Evolutionary conservation across 92 coral and sea anemone species (phyloP).

Genomic region (Actinostola sp.): DNA sequence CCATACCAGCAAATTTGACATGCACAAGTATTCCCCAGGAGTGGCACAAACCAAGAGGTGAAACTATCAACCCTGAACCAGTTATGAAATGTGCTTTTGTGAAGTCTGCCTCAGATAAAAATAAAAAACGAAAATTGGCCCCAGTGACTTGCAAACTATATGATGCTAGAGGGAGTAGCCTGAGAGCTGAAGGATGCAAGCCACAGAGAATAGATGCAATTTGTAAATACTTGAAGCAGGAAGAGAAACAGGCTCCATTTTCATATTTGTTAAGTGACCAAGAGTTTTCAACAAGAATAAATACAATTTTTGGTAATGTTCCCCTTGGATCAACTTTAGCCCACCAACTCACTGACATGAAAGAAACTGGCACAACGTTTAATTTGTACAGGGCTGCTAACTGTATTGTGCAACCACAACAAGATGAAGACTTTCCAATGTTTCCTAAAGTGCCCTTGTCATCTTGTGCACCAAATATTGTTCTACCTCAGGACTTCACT

Average conservation of each 20-base stretch:
- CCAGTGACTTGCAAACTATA: slow-evolving; percentile 60
- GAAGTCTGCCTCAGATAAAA: slow-evolving; percentile 42
- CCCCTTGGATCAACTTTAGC: slow-evolving; percentile 53
- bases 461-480: no score
- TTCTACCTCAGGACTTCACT: no score
- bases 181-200: slow-evolving; percentile 47
- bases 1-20: slow-evolving; percentile 53
- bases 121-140: slow-evolving; percentile 35
- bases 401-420: no score
- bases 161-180: slow-evolving; percentile 52
- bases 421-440: no score
- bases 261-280: slow-evolving; percentile 55
- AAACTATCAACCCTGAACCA: slow-evolving; percentile 42
- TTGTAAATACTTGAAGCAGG: slow-evolving; percentile 44
- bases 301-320: slow-evolving; percentile 56
- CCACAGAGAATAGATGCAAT: slow-evolving; percentile 38
- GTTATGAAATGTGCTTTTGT: slow-evolving; percentile 55
- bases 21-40: slow-evolving; percentile 53
- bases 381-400: background rate
- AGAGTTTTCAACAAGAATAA: slow-evolving; percentile 30
- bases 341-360: slow-evolving; percentile 46
- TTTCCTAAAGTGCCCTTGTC: no score
- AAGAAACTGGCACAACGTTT: background rate
- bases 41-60: slow-evolving; percentile 64
- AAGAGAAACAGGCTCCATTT: slow-evolving; percentile 56